Evolutionary conservation across 2,113 vertebrate genomes (phyloP), one percentile per base, ranked within the genome.

Genomic region (Pseudorhombus dupliciocellatus): DNA sequence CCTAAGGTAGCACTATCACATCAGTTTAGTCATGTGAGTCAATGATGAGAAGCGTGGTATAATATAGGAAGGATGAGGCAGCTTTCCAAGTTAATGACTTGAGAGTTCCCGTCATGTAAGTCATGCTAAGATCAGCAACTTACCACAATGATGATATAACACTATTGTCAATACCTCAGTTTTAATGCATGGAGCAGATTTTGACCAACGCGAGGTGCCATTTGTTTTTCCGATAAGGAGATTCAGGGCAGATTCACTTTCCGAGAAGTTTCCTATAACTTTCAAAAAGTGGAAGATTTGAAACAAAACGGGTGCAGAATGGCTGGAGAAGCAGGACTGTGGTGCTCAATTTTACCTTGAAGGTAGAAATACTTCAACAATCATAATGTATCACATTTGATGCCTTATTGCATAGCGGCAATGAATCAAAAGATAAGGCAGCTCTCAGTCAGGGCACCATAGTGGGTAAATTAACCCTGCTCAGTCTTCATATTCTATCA

Each of bases 1-100:
- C 75, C 28, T 18, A 79, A 89, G 81, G 83, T 90, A 83, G 63
- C 22, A 52, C 30, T 4, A 54, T 66, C 69, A 7, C 64, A 16
- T 42, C 40, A 31, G 22, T 65, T 80, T 9, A 62, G 73, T 26
- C n/a, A 14, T 54, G 24, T 21, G 57, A 77, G 54, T 42, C 46
- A 4, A 34, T 21, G 50, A 48, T n/a, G 44, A 48, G 4, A 28
- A 31, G 25, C 16, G 48, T n/a, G 18, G 10, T 63, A 40, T n/a
- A 28, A 20, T 9, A 5, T 10, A 8, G 15, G 6, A 31, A 9
- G 26, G 21, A 62, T 22, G 16, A 2, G 25, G 3, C 16, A n/a
- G 26, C 22, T 22, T 66, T 2, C 7, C 28, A 44, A 0, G 11
- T 30, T 7, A 37, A 37, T 16, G 14, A 44, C 40, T 44, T 16